Evolutionary conservation across 2,888 invertebrate genomes (phyloP).

Genomic region (Cephus rjabovi): DNA sequence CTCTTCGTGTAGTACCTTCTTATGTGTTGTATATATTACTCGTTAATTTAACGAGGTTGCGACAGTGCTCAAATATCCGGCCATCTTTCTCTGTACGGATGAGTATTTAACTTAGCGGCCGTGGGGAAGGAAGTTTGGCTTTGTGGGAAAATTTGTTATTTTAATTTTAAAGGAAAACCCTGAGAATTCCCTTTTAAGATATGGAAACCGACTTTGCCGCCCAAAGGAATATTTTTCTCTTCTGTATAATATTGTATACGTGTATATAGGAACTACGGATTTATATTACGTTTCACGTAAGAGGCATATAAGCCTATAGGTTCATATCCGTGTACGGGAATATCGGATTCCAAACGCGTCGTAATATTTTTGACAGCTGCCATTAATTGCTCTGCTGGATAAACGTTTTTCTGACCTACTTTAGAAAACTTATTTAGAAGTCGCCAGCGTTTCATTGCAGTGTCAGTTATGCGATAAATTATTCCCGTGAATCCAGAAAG

Average conservation of each 20-base stretch:
- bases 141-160: neutral
- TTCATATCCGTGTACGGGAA: neutral
- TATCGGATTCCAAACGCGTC: too few relatives aligned
- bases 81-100: neutral
- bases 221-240: neutral
- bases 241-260: neutral
- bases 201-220: neutral
- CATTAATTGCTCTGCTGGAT: too few relatives aligned
- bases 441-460: neutral
- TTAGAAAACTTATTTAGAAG: neutral
- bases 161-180: neutral
- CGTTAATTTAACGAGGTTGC: neutral
- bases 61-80: neutral
- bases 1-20: neutral
- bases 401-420: too few relatives aligned
- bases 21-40: neutral
- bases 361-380: too few relatives aligned
- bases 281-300: neutral
- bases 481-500: neutral
- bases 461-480: neutral
- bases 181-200: neutral
- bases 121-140: neutral
- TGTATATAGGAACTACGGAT: neutral
- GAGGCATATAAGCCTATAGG: neutral
- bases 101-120: neutral